Conservation (phyloP, 2,797 vertebrate species). For the Anomalospiza imberbis region DNA sequence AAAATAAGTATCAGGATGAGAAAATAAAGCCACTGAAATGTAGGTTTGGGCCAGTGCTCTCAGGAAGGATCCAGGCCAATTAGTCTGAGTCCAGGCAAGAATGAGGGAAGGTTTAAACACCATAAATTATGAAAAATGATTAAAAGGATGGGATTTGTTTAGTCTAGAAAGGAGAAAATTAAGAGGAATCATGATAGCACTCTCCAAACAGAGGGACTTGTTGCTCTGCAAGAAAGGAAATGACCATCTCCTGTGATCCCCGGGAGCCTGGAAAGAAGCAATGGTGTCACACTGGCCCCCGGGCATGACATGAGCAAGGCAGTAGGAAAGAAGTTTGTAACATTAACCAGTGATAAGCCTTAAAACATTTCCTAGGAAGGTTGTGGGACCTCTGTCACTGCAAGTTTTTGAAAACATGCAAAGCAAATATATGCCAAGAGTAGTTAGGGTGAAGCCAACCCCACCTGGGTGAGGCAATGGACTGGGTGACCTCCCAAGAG, state of each 20-base stretch:
- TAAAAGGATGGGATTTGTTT: constrained; percentile 30
- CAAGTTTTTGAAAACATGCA: background rate
- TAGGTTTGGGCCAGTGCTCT: background rate
- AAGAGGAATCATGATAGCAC: background rate
- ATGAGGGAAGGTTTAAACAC: background rate
- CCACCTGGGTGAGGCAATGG: background rate
- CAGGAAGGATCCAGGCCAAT: background rate
- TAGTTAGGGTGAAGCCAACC: background rate
- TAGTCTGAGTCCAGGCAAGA: background rate
- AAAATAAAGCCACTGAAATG: background rate
- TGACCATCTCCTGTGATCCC: background rate
- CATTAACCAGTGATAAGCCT: background rate
- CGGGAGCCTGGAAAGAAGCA: background rate
- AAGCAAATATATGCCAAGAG: constrained; percentile 4
- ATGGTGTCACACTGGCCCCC: fast-evolving
- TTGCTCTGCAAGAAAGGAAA: background rate
- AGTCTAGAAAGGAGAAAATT: constrained; percentile 2
- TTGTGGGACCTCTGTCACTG: background rate
- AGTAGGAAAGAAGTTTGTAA: background rate
- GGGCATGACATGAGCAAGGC: background rate
- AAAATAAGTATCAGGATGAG: background rate
- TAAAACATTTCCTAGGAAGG: constrained; percentile 13
- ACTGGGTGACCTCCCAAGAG: background rate
- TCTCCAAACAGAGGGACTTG: background rate
- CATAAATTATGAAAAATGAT: background rate